These are phyloP conservation scores for Nezara viridula DNA, from an alignment of 2,888 invertebrate genomes.

Conservation along the genomic window DNA sequence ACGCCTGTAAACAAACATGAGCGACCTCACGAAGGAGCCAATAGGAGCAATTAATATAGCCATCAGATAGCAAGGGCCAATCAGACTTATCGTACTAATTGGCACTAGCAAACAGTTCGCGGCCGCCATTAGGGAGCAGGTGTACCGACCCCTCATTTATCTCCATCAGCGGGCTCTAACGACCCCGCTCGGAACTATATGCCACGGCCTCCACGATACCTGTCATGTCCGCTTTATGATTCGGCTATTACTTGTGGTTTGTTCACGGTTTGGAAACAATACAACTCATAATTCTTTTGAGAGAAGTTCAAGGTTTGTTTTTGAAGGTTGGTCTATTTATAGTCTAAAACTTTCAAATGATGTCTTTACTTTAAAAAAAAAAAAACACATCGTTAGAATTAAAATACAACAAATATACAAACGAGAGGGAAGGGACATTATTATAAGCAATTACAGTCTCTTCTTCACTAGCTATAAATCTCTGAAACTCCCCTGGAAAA, in stretches of 20 bases:
- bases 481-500: too few species aligned
- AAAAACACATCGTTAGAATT: too few species aligned
- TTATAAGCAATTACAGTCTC: too few species aligned
- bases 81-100: constrained; percentile 12
- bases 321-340: neutral
- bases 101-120: constrained; percentile 3
- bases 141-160: constrained; percentile 37
- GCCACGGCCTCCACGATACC: constrained; percentile 30
- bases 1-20: neutral
- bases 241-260: constrained; percentile 17
- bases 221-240: constrained; percentile 25
- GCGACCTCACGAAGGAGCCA: constrained; percentile 8
- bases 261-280: neutral
- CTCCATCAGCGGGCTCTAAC: neutral
- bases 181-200: constrained; percentile 6
- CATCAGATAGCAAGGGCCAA: neutral
- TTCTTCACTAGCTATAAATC: too few species aligned
- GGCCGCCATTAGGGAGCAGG: constrained; percentile 16
- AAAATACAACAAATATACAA: too few species aligned
- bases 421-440: too few species aligned
- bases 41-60: constrained; percentile 6
- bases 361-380: neutral
- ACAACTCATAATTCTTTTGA: neutral
- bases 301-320: neutral
- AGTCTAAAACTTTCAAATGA: neutral